A percentile compares a stretch with the other conserved stretches of the same genome.
Evolutionary conservation across 2,113 vertebrate genomes (phyloP).

Genomic region (Otolemur garnettii): DNA sequence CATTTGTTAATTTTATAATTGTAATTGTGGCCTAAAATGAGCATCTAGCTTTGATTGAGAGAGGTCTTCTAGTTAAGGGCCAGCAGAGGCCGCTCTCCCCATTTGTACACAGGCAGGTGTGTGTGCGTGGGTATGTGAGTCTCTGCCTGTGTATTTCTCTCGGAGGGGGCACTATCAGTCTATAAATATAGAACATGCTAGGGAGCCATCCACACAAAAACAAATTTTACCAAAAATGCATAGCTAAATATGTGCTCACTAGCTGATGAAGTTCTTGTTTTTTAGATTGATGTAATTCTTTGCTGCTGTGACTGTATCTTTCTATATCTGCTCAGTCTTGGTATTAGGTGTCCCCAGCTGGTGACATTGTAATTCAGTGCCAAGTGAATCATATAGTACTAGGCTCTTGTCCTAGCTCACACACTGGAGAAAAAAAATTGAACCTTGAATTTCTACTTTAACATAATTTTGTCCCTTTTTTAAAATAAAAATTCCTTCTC

Average conservation of each 20-base stretch:
- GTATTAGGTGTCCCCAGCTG: background rate
- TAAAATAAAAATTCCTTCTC: background rate
- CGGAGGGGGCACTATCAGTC: background rate
- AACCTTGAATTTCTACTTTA: slow-evolving; percentile 28
- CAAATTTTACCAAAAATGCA: background rate
- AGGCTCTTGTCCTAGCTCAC: background rate
- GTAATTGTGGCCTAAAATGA: background rate
- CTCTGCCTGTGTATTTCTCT: background rate
- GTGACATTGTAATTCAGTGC: background rate
- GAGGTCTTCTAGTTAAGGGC: background rate
- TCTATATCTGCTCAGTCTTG: background rate
- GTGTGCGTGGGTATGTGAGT: rapidly evolving
- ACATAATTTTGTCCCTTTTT: background rate
- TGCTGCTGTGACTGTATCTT: background rate
- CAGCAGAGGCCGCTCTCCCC: background rate
- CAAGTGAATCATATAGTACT: background rate
- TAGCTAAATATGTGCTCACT: background rate
- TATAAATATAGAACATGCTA: background rate
- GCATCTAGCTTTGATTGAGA: background rate
- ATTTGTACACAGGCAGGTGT: background rate
- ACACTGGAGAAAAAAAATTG: background rate
- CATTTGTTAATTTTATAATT: background rate
- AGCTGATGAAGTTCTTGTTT: background rate
- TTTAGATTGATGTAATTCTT: background rate
- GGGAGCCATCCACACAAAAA: background rate